Percentiles rank a stretch among this genome's conserved stretches.
phyloP scores from a whole-genome alignment of 2,113 vertebrate genomes.

The Odocoileus hemionus region DNA sequence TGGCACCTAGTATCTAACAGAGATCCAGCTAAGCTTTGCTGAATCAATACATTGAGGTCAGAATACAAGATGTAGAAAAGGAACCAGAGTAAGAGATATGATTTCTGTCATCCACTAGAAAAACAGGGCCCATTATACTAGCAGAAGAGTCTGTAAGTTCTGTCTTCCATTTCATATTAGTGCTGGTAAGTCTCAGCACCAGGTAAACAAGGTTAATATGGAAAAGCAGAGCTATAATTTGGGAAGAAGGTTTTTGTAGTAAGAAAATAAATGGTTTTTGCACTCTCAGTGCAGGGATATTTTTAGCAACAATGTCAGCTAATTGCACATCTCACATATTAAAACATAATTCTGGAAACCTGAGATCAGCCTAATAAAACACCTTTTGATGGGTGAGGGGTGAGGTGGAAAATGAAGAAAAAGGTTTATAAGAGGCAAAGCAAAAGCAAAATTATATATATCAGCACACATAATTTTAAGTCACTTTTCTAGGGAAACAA shows the following conservation, averaged over 20 bases:
- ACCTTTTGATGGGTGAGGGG: neutral
- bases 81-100: neutral
- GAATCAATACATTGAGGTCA: neutral
- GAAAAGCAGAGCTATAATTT: conserved; percentile 33
- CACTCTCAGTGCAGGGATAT: neutral
- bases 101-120: neutral
- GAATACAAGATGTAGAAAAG: neutral
- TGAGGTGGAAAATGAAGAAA: conserved; percentile 11
- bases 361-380: conserved; percentile 24
- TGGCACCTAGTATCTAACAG: neutral
- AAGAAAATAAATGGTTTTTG: conserved; percentile 23
- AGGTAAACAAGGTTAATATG: neutral
- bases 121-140: neutral
- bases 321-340: conserved; percentile 16
- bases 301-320: conserved; percentile 47
- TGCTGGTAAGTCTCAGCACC: neutral
- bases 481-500: conserved; percentile 45
- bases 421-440: conserved; percentile 33
- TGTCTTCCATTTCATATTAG: neutral
- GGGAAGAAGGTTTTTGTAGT: conserved; percentile 24
- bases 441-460: conserved; percentile 19
- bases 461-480: neutral
- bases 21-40: neutral
- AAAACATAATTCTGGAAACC: conserved; percentile 46
- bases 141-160: neutral